Percentiles rank a stretch among this genome's conserved stretches.
Evolutionary conservation across 1,140 invertebrate genomes (phyloP).

Genomic region (Brachionus calyciflorus): DNA sequence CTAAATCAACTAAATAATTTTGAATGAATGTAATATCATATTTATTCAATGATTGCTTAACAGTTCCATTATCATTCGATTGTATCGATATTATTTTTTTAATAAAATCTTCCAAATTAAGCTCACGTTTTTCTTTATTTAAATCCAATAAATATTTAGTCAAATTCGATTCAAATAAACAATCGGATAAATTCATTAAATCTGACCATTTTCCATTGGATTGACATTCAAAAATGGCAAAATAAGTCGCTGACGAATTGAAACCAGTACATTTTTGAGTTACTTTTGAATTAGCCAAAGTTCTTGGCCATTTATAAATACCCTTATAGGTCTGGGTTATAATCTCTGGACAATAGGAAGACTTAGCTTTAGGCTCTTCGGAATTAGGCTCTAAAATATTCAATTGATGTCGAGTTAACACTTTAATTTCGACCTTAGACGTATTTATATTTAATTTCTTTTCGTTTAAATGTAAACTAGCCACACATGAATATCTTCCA

Average conservation of each 20-base stretch:
- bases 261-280: background rate
- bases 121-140: background rate
- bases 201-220: constrained; percentile 27
- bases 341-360: constrained; percentile 20
- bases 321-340: constrained; percentile 29
- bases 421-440: constrained; percentile 5
- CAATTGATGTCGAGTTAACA: constrained; percentile 9
- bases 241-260: constrained; percentile 2
- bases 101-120: constrained; percentile 30
- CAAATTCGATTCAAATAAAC: constrained; percentile 39
- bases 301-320: constrained; percentile 22
- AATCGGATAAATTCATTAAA: background rate
- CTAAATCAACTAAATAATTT: constrained; percentile 11
- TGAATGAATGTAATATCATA: background rate
- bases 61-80: constrained; percentile 9
- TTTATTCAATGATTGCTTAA: background rate
- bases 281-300: constrained; percentile 11
- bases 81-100: constrained; percentile 22
- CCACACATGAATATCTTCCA: constrained; percentile 40
- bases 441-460: constrained; percentile 4
- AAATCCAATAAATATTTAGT: constrained; percentile 16
- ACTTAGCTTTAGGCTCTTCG: background rate
- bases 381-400: constrained; percentile 10
- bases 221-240: constrained; percentile 36
- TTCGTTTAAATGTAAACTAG: constrained; percentile 10